Evolutionary conservation across 2,888 invertebrate species (phyloP), one percentile per base, ranked within the genome.

Genomic region (Agrypnus murinus): DNA sequence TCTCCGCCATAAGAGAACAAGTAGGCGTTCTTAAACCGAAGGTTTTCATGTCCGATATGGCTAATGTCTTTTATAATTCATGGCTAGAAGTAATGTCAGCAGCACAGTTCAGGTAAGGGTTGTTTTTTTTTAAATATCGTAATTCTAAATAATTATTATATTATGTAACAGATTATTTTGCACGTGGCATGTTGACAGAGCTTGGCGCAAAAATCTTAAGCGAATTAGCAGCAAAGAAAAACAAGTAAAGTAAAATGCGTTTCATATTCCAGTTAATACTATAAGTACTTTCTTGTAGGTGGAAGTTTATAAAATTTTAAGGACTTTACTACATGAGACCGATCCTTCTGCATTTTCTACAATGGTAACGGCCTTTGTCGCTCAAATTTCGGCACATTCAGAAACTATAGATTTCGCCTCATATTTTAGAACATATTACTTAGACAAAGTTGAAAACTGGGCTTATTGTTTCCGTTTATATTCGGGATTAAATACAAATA

Each of bases 41-140:
- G 40, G 32, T 72, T 9, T 79, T 80, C 62, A 78, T 80, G 77
- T 76, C 77, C 0, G 78, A 80, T 57, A 72, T 75, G 60, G 75
- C 71, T 2, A 69, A 74, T 12, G 50, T 73, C 7, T 80, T 75
- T 45, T 78, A 71, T 57, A 77, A 73, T 48, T 75, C 75, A 17
- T 80, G 78, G 78, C 32, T 57, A n/a, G 1, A 53, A 4, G 65
- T 76, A 7, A 80, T 79, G 78, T n/a, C n/a, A n/a, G n/a, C 60
- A 57, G 46, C 10, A 19, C 8, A 38, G 65, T 34, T 34, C 40
- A 14, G 14, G 62, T 9, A 48, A 66, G 36, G 10, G 2, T 25
- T 36, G 19, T 8, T 8, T 34, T n/a, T 40, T 40, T 40, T 40
- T n/a, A n/a, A n/a, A n/a, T n/a, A n/a, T 1, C n/a, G n/a, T n/a